phyloP scores from a whole-genome alignment of 64 coral and sea anemone species.

The Orbicella faveolata region DNA sequence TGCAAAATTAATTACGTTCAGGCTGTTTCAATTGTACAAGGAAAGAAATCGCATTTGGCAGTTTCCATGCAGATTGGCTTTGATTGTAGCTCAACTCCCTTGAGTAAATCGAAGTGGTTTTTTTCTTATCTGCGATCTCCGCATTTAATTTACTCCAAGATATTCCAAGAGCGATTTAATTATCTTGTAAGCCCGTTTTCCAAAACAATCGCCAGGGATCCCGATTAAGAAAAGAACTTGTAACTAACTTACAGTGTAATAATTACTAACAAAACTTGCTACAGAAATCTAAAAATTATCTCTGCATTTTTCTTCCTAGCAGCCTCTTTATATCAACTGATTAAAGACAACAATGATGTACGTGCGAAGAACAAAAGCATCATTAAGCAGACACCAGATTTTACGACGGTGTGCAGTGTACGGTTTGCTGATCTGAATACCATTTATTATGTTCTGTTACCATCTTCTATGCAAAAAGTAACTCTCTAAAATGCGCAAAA shows the following conservation, averaged over 20 bases:
- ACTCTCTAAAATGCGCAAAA: no score
- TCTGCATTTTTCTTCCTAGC: not conserved
- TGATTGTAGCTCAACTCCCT: not conserved
- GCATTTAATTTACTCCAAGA: not conserved
- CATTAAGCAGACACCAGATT: not conserved
- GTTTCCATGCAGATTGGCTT: not conserved
- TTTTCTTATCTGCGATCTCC: not conserved
- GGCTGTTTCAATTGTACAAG: slow-evolving; percentile 23
- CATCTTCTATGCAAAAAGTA: no score
- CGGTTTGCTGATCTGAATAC: no score
- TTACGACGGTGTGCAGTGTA: no score
- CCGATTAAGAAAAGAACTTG: not conserved
- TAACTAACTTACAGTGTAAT: not conserved
- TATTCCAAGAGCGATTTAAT: slow-evolving; percentile 18
- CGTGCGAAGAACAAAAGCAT: not conserved
- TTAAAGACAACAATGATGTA: no score
- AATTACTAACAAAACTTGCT: not conserved
- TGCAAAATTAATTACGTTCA: slow-evolving; percentile 45
- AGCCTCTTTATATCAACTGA: not conserved
- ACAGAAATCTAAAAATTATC: not conserved
- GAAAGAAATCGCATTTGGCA: slow-evolving; percentile 17
- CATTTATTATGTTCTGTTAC: no score
- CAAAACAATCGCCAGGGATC: not conserved
- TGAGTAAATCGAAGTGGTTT: slow-evolving; percentile 17
- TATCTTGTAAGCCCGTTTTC: not conserved